phyloP scores from a whole-genome alignment of 35 echinoderm and acorn worm species.

The Strongylocentrotus purpuratus region DNA sequence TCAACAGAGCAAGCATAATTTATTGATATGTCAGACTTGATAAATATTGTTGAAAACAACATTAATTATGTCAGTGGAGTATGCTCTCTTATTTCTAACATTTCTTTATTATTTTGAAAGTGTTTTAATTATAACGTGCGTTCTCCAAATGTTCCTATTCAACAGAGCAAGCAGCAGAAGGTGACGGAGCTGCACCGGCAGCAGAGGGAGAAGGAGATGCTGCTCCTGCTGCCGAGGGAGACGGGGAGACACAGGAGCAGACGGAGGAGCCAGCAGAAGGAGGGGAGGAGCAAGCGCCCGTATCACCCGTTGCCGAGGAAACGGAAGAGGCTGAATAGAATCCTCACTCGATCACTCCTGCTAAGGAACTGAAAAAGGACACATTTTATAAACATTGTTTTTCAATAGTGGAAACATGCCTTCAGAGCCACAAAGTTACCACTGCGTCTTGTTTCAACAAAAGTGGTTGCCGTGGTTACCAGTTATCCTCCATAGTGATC shows the following conservation, averaged over 20 bases:
- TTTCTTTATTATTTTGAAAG: neutral
- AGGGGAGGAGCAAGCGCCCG: slow-evolving; percentile 43
- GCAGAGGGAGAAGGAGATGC: slow-evolving; percentile 67
- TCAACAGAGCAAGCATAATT: neutral
- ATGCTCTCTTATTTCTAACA: neutral
- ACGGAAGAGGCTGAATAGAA: slow-evolving; percentile 72
- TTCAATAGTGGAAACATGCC: neutral
- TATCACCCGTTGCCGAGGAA: slow-evolving; percentile 67
- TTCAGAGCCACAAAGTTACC: neutral
- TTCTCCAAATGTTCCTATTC: neutral
- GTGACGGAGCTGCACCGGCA: neutral
- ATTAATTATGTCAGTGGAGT: neutral
- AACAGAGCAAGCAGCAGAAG: slow-evolving; percentile 46
- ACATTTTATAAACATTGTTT: slow-evolving; percentile 11
- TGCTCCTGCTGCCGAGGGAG: slow-evolving; percentile 53
- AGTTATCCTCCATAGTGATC: neutral
- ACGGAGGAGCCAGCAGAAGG: slow-evolving; percentile 46
- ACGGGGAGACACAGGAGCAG: slow-evolving; percentile 48
- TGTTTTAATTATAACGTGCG: neutral
- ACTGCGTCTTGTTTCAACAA: neutral
- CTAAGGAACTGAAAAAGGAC: neutral
- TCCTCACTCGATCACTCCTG: neutral
- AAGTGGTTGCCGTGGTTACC: neutral
- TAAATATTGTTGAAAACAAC: neutral
- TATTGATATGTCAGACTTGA: neutral